phyloP scores from a whole-genome alignment of 2,113 vertebrate species.

The Tachysurus vachellii region DNA sequence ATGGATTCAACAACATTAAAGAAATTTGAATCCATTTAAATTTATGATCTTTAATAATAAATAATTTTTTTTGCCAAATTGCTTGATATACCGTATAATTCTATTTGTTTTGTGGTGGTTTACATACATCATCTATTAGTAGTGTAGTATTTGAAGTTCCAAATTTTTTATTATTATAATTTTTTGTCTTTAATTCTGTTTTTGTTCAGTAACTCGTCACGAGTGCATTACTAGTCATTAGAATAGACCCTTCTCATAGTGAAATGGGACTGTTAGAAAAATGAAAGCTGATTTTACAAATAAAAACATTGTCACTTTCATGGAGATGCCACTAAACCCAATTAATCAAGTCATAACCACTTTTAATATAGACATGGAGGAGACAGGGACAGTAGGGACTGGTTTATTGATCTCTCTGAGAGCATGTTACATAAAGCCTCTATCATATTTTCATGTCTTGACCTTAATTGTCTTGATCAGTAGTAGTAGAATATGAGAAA shows the following conservation, averaged over 20 bases:
- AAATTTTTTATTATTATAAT: too few species aligned
- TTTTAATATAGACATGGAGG: background rate
- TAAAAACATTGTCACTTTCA: background rate
- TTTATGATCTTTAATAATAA: background rate
- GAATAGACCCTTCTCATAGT: background rate
- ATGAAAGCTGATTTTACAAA: background rate
- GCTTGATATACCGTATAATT: background rate
- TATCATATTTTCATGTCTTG: background rate
- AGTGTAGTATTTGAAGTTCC: background rate
- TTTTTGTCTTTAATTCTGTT: background rate
- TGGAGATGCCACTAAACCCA: slow-evolving; percentile 49
- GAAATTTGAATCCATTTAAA: background rate
- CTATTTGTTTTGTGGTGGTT: background rate
- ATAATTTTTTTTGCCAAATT: background rate
- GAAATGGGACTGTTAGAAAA: background rate
- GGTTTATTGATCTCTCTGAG: background rate
- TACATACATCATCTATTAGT: background rate
- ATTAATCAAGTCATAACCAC: slow-evolving; percentile 26
- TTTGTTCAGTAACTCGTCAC: background rate
- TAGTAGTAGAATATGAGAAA: background rate
- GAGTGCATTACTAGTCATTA: background rate
- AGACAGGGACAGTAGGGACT: background rate
- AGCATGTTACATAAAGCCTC: background rate
- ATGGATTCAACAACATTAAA: background rate
- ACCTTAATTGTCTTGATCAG: background rate